Evolutionary conservation across 2,888 invertebrate genomes (phyloP).

Genomic region (Prionchulus punctatus): DNA sequence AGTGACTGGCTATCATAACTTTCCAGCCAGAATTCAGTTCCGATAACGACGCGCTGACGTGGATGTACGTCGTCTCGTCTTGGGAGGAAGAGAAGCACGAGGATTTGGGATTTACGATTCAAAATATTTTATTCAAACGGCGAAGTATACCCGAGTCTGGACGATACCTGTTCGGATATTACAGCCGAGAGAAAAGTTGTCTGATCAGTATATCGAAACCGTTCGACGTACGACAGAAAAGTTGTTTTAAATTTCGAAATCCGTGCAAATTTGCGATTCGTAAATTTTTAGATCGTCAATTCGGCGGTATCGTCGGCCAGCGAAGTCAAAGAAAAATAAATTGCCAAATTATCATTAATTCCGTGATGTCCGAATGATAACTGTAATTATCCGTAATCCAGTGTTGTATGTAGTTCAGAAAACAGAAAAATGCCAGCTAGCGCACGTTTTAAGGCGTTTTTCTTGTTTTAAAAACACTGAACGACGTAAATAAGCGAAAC

Average conservation of each 20-base stretch:
- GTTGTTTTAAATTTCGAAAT: background rate
- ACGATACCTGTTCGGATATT: slow-evolving; percentile 7
- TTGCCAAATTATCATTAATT: too few relatives aligned
- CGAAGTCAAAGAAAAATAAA: too few relatives aligned
- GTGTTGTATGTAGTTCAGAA: too few relatives aligned
- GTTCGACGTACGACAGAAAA: background rate
- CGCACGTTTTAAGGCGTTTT: too few relatives aligned
- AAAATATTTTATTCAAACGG: slow-evolving; percentile 7
- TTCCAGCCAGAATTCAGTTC: background rate
- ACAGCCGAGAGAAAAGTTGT: slow-evolving; percentile 4
- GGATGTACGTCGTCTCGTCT: slow-evolving; percentile 7
- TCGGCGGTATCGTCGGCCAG: too few relatives aligned
- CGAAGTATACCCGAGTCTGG: slow-evolving; percentile 1
- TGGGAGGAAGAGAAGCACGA: slow-evolving; percentile 5
- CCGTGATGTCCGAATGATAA: too few relatives aligned
- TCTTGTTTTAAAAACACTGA: too few relatives aligned
- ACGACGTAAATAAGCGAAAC: too few relatives aligned
- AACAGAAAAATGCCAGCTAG: too few relatives aligned
- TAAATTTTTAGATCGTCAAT: too few relatives aligned
- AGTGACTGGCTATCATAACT: background rate
- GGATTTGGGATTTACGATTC: background rate
- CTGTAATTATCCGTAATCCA: too few relatives aligned
- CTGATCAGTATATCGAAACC: slow-evolving; percentile 5
- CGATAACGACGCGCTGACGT: slow-evolving; percentile 7
- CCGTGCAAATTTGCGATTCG: too few relatives aligned